Evolutionary conservation across 1,140 invertebrate genomes (phyloP), one percentile per base, ranked within the genome.

Genomic region (Pachypsylla venusta): DNA sequence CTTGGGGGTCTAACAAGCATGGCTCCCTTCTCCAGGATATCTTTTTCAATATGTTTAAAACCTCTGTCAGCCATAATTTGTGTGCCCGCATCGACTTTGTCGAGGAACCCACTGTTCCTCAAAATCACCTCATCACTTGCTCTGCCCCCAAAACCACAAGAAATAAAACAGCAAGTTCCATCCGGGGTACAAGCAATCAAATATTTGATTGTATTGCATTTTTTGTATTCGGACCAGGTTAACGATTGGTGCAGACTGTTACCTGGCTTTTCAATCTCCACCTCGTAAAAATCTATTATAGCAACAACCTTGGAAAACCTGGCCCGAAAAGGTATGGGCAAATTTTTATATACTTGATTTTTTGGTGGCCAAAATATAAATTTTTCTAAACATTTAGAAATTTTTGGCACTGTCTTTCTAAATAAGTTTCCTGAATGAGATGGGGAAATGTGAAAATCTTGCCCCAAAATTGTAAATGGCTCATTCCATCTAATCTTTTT

Each of bases 131-230:
- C 62, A 66, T 73, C 70, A 39, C 63, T 66, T n/a, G 65, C 64
- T 60, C 69, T 65, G 24, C 70, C 71, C 22, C 70, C 65, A 64
- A 65, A 73, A n/a, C n/a, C n/a, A 13, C 69, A 56, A 3, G 71
- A 74, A 35, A 74, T 65, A 60, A 65, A 75, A 65, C 68, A 70
- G 13, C 72, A 66, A 19, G 70, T 63, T 1, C 70, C 70, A 65
- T 75, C 68, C 25, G 70, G 69, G 24, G 69, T 73, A 42, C 63
- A 64, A 25, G 68, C 68, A 53, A 74, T 66, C 30, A 72, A 67
- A 66, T 72, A 74, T 63, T 73, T 73, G 5, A 68, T 60, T 25
- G 68, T 71, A 59, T 74, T 68, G 35, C 55, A 61, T 28, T 64
- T 63, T 59, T 67, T 68, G 57, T 67, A 67, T 4, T 64, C 59